Evolutionary conservation across 2,888 invertebrate species (phyloP).

Genomic region (Aphrophora alni): DNA sequence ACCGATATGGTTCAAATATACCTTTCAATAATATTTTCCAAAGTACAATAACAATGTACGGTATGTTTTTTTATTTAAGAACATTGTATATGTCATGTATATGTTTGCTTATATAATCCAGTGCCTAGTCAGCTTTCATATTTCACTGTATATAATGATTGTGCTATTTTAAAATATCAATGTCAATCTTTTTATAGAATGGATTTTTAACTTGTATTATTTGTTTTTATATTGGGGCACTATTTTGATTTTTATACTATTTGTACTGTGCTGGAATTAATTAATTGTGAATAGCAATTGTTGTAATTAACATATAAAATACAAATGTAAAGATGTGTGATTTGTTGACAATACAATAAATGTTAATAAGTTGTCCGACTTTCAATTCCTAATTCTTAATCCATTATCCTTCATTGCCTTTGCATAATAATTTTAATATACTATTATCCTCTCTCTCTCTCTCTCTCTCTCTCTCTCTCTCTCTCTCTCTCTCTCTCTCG

Average conservation of each 20-base stretch:
- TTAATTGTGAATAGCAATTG: slow-evolving; percentile 29
- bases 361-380: slow-evolving; percentile 37
- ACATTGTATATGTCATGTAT: no score
- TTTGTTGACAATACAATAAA: slow-evolving; percentile 46
- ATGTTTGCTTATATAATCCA: slow-evolving; percentile 16
- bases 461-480: no score
- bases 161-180: slow-evolving; percentile 19
- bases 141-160: background rate
- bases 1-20: no score
- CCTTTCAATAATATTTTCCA: slow-evolving; percentile 3
- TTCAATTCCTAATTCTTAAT: background rate
- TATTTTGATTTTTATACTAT: slow-evolving; percentile 36
- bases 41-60: slow-evolving; percentile 10
- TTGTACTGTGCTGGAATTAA: slow-evolving; percentile 27
- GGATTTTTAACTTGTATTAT: slow-evolving; percentile 27
- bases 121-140: slow-evolving; percentile 33
- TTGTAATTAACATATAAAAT: slow-evolving; percentile 26
- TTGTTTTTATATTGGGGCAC: slow-evolving; percentile 27
- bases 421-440: no score
- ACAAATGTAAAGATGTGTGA: slow-evolving; percentile 33
- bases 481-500: no score
- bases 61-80: no score
- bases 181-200: slow-evolving; percentile 31
- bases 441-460: no score
- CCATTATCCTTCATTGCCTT: no score